Evolutionary conservation across 1,140 invertebrate genomes (phyloP), one percentile per base, ranked within the genome.

Genomic region (Tribolium madens): DNA sequence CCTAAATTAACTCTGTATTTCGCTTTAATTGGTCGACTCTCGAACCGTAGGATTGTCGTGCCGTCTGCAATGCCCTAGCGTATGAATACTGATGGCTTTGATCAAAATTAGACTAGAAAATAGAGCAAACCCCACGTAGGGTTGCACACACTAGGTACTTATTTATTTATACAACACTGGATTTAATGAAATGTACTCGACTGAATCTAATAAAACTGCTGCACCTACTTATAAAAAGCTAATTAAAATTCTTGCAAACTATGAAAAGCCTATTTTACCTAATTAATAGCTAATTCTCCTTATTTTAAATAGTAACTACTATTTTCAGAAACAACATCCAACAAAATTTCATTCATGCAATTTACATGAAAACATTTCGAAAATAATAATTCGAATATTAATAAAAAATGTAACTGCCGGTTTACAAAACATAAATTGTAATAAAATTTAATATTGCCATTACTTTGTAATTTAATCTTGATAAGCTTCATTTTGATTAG

Each of bases 71-170:
- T 64, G 17, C 57, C 57, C 57, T 33, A 12, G 57, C 31, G 57
- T 64, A 64, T 64, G 57, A 64, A 64, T 64, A 64, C 26, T 64
- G 57, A 64, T 64, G 21, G 57, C 26, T 33, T 14, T 33, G 57
- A 64, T 64, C 57, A 64, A 33, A 64, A 64, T 14, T 33, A 12
- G 26, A 33, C 26, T 26, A 33, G 21, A 9, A 64, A 64, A 64
- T 33, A 64, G 14, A 42, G 36, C 36, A 42, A 42, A 42, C n/a
- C 7, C 57, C 14, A 57, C 52, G 18, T 57, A 14, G 17, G 26
- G 57, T 33, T 15, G 15, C 15, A 50, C 15, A 50, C 18, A 64
- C 57, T 13, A 12, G 6, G 4, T 12, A 18, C 36, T 13, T 12
- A 18, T 64, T 33, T 60, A 10, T 7, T 60, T 60, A 64, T n/a